Evolutionary conservation across 2,113 vertebrate species (phyloP), one percentile per base, ranked within the genome.

Genomic region (Colius striatus): DNA sequence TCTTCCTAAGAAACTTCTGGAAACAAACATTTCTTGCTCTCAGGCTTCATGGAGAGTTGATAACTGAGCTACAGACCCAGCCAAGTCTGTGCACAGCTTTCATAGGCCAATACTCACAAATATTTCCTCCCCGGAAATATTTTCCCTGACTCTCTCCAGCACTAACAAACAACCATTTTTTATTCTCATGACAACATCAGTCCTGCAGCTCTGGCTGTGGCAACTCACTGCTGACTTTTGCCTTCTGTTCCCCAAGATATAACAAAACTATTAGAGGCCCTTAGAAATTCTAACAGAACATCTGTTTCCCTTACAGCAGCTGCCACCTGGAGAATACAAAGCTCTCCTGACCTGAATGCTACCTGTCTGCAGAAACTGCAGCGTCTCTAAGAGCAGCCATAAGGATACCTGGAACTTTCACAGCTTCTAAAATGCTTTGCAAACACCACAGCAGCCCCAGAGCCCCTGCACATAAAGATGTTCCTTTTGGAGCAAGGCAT

Each of bases 221-320:
- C 84, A 83, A 12, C 86, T 80, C 21, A 0, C 84, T 38, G 90
- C 93, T 94, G 93, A 95, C 94, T 95, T 88, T 45, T 34, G 91
- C 85, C 48, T 94, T 53, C 74, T 16, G 55, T 8, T 91, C 77
- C 81, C 83, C 86, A 17, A 29, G 27, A 86, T n/a, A 65, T 50
- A 62, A 74, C 71, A 91, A 12, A 84, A 38, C 81, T 3, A 6
- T 23, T 50, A 91, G 65, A 87, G 72, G 68, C 85, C 86, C 90
- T 88, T 32, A n/a, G 68, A 29, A 73, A 76, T 3, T 1, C 36
- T 4, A 51, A 54, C 62, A 50, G 14, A 95, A 68, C 95, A 96
- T 96, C 95, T 92, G 91, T 91, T 95, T 97, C 92, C 96, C 90
- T 91, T 74, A 85, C 16, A 94, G 96, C 94, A 76, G 93, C 96